Conservation (phyloP, 2,888 invertebrate species). For the Andricus quercusramuli region DNA sequence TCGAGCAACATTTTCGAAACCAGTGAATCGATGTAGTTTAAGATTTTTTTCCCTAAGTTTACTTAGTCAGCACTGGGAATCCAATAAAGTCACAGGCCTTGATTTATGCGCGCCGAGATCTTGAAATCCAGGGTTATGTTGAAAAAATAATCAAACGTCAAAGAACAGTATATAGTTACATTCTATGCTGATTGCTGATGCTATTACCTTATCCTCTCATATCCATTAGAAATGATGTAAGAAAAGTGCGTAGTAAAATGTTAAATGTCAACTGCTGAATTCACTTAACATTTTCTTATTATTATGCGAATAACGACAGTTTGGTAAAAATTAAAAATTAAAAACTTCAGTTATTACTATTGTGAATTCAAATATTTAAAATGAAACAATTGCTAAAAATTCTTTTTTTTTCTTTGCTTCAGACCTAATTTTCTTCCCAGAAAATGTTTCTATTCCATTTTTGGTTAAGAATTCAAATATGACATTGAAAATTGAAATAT, state of each 20-base stretch:
- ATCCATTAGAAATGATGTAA: background rate
- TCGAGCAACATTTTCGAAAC: constrained; percentile 51
- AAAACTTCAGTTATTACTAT: too few species aligned
- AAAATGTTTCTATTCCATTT: too few species aligned
- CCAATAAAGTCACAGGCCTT: constrained; percentile 24
- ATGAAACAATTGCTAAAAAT: too few species aligned
- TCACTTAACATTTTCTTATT: background rate
- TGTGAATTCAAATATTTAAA: too few species aligned
- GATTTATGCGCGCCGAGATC: constrained; percentile 20
- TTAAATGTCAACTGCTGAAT: background rate
- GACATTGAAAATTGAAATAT: too few species aligned
- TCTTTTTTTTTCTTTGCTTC: too few species aligned
- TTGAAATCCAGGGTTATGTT: constrained; percentile 13
- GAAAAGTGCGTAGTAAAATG: background rate
- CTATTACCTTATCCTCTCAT: background rate
- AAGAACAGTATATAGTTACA: background rate
- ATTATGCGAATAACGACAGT: too few species aligned
- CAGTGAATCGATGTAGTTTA: constrained; percentile 47
- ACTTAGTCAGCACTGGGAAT: constrained; percentile 38
- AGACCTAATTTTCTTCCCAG: too few species aligned
- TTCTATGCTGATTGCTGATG: background rate
- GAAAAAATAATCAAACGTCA: constrained; percentile 37
- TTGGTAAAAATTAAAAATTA: too few species aligned
- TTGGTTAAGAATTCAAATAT: too few species aligned
- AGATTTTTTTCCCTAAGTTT: constrained; percentile 34